phyloP scores from a whole-genome alignment of 2,797 vertebrate genomes.

The Hemibagrus guttatus region DNA sequence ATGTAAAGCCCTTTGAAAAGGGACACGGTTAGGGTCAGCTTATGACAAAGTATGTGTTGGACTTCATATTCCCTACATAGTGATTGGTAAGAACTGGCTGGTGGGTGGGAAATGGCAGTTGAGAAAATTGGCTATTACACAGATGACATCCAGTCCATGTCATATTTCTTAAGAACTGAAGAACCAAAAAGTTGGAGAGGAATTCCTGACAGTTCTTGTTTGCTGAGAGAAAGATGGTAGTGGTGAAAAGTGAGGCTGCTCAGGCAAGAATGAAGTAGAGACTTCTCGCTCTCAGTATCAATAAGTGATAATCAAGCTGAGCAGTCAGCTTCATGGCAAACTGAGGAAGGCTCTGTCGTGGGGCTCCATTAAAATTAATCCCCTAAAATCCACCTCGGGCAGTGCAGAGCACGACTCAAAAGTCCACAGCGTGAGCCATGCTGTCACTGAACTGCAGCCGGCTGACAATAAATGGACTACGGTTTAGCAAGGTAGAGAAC shows the following conservation, averaged over 20 bases:
- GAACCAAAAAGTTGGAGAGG: conserved; percentile 1
- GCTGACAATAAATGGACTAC: conserved; percentile 42
- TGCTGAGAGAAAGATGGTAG: conserved; percentile 9
- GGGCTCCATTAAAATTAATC: conserved; percentile 58
- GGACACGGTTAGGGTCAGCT: neutral
- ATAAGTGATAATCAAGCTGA: conserved; percentile 51
- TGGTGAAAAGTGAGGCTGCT: neutral
- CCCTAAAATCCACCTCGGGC: conserved; percentile 52
- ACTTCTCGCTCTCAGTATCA: conserved; percentile 38
- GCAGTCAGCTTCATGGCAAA: conserved; percentile 38
- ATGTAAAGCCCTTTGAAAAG: neutral
- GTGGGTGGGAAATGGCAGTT: neutral
- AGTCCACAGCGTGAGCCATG: conserved; percentile 36
- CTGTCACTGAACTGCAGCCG: conserved; percentile 42
- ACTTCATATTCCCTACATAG: neutral
- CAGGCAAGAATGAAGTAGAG: neutral
- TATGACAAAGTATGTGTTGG: neutral
- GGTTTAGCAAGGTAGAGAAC: conserved; percentile 12
- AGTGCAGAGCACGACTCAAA: conserved; percentile 46
- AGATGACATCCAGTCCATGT: neutral
- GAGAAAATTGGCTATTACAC: neutral
- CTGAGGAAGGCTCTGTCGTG: conserved; percentile 28
- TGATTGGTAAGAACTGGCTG: neutral
- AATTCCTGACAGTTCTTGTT: conserved; percentile 13
- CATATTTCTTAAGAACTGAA: neutral